Base-by-base conservation (phyloP, 2,113 vertebrate species). In the Oceanodroma tethys region DNA sequence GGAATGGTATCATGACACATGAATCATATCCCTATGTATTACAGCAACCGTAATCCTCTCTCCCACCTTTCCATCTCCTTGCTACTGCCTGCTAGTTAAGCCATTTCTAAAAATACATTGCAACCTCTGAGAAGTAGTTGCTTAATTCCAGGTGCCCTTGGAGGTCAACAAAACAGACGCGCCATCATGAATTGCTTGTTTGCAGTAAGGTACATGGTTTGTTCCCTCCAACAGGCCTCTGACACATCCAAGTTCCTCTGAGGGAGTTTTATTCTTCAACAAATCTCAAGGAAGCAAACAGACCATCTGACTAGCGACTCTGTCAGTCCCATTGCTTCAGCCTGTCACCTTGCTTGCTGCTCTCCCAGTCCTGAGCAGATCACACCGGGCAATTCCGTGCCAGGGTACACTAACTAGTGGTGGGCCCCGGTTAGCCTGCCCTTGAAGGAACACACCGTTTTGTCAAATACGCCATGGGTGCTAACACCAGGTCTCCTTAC, bases 51-150 rank as follows among this genome's bases (percentile, higher is more conserved):
- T 74, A 95, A 95, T 81, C 83, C 76, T 67, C 81, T 76, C 85
- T 91, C 89, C 63, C 0, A 1, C 89, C 34, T 72, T 76, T 16
- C 70, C 2, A 1, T 8, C 43, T 68, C 65, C 53, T 55, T 76
- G 32, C 22, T 71, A 30, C 10, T 34, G 20, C 30, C 47, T 34
- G 78, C 53, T 40, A 38, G 52, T n/a, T 91, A 89, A 97, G 65
- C 70, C 73, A 84, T 32, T 88, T 79, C 95, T 91, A 94, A 94
- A 95, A 95, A 89, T 43, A 97, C 65, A 75, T 11, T 65, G 32
- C 32, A 71, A 36, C 43, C 55, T 89, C 76, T 9, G 47, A 56
- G 56, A 81, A 91, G 30, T 2, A 62, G 34, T 71, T 93, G 55
- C 68, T 89, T 91, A 87, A 94, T 80, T 82, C 83, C 65, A 86